Base-by-base conservation (phyloP, 1,140 invertebrate species). In the Ips nitidus region DNA sequence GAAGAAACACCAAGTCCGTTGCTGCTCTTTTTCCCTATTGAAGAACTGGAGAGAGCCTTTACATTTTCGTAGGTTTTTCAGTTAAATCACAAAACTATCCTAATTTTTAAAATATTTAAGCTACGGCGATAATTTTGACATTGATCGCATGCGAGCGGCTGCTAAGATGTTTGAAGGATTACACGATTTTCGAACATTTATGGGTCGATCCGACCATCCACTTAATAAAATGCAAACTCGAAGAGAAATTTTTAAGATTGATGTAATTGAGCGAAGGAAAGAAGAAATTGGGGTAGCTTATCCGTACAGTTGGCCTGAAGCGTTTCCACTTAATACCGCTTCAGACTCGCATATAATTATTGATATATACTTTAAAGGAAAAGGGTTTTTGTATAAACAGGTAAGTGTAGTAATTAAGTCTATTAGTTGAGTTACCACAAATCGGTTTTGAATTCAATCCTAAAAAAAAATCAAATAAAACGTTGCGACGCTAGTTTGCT, bases 381-480 rank as follows among this genome's bases (percentile, higher is more conserved):
- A 75, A 76, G 84, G 85, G n/a, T 93, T 91, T 83, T 80, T 92
- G 22, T 89, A 92, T 76, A 90, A 89, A 75, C 90, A 92, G 83
- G 89, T 89, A 92, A 83, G 89, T 89, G 6, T 50, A n/a, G 22
- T 39, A 22, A 3, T 52, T 62, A 38, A 47, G 45, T 50, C 3
- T 50, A 8, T n/a, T 40, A 3, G 41, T 22, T 22, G 2, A 40
- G 38, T 59, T 59, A 22, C 45, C 45, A 3, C 45, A 50, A 50
- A 50, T 50, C 6, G 45, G 6, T 41, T 60, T 45, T 43, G 40
- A 22, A 22, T 22, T 22, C 22, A 22, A 22, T 22, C 22, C 22
- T 22, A 22, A 22, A 22, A 22, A 22, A 22, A 22, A 22, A 22
- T 22, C 22, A 22, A 22, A 22, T 22, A 22, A 22, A 22, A 22